These are phyloP conservation scores for Paralichthys olivaceus DNA, from an alignment of 2,113 vertebrate genomes.

Conservation along the genomic window DNA sequence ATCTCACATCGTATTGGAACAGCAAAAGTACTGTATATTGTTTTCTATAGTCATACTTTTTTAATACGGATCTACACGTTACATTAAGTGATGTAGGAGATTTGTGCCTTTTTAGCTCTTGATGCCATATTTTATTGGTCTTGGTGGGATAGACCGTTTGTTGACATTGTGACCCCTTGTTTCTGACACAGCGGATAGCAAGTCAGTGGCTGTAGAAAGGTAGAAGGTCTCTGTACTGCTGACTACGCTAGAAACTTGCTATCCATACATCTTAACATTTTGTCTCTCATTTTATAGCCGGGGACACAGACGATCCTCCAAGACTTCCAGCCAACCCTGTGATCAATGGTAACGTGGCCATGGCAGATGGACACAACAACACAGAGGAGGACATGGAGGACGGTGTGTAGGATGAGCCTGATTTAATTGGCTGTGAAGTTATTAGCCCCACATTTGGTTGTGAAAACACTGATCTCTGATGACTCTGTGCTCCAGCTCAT, in stretches of 20 bases:
- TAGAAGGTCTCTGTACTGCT: too few species aligned
- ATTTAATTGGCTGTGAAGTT: background rate
- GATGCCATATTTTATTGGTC: background rate
- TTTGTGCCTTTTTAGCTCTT: too few species aligned
- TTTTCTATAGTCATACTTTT: too few species aligned
- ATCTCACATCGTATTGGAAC: background rate
- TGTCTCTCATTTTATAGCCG: slow-evolving; percentile 82
- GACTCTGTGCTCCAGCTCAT: background rate
- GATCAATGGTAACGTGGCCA: slow-evolving; percentile 98
- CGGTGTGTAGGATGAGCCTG: slow-evolving; percentile 82
- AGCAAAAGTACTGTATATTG: too few species aligned
- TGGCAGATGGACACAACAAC: slow-evolving; percentile 97
- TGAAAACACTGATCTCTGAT: background rate
- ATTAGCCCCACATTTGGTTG: background rate
- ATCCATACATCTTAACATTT: background rate
- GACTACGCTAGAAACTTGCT: too few species aligned
- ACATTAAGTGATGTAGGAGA: too few species aligned
- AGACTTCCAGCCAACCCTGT: slow-evolving; percentile 98
- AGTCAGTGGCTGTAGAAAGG: background rate
- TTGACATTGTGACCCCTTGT: background rate
- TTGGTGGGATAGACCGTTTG: background rate
- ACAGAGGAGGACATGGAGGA: slow-evolving; percentile 99
- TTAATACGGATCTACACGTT: too few species aligned
- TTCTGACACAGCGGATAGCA: background rate
- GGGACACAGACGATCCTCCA: slow-evolving; percentile 97